A percentile compares a stretch with the other conserved stretches of the same genome.
These are phyloP conservation scores for Ploceus nigricollis DNA, from an alignment of 2,113 vertebrate genomes.

Conservation along the genomic window DNA sequence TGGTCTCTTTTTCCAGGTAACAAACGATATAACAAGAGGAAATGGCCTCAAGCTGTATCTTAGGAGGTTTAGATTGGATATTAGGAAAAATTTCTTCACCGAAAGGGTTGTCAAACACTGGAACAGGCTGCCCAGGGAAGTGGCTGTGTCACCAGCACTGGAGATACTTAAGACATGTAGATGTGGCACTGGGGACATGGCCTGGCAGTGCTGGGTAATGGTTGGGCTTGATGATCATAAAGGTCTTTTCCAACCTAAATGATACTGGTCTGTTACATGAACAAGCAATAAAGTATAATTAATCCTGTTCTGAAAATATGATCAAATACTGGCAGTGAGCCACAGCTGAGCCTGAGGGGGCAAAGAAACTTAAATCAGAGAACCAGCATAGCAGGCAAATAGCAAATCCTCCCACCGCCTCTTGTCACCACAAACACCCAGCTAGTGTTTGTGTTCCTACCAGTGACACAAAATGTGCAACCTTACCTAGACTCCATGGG, in stretches of 20 bases:
- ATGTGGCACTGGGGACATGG: neutral
- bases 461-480: neutral
- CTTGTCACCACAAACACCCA: neutral
- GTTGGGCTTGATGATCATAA: neutral
- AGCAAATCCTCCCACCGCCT: neutral
- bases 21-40: neutral
- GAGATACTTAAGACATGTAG: neutral
- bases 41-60: neutral
- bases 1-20: neutral
- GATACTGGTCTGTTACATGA: neutral
- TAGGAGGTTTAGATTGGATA: neutral
- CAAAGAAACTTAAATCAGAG: neutral
- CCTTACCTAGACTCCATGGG: neutral
- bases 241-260: neutral
- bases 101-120: neutral
- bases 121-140: neutral
- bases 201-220: neutral
- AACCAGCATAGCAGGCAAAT: neutral
- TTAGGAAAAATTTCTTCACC: neutral
- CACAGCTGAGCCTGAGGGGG: neutral
- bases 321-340: constrained; percentile 17
- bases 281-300: constrained; percentile 39
- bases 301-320: constrained; percentile 44
- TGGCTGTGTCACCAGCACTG: neutral
- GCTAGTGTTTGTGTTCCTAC: neutral